Evolutionary conservation across 1,140 invertebrate species (phyloP).

Genomic region (Zaprionus gabonicus): DNA sequence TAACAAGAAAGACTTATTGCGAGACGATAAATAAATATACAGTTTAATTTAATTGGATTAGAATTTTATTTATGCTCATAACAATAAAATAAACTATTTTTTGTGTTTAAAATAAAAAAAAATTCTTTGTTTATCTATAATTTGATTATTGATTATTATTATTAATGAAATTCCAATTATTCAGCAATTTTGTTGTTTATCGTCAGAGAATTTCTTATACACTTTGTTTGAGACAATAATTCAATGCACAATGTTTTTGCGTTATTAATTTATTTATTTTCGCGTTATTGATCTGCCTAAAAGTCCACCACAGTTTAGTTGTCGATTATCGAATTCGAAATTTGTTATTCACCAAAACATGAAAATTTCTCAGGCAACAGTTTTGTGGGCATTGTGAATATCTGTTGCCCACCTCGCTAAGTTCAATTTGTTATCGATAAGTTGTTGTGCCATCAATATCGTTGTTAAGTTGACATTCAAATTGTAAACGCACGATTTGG

Average conservation of each 20-base stretch:
- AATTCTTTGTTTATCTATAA: neutral
- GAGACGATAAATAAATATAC: too few species aligned
- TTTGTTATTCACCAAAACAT: too few species aligned
- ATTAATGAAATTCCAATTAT: neutral
- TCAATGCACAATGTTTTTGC: neutral
- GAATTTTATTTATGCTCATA: too few species aligned
- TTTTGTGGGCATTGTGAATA: neutral
- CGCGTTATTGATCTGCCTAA: slow-evolving; percentile 1
- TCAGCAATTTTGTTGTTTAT: neutral
- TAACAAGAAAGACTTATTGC: too few species aligned
- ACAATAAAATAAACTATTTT: too few species aligned
- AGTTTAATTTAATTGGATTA: too few species aligned
- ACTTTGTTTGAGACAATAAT: neutral
- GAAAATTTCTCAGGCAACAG: neutral
- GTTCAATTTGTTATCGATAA: slow-evolving; percentile 11
- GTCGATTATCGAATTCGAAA: neutral
- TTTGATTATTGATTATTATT: neutral
- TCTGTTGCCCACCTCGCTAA: neutral
- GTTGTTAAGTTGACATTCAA: slow-evolving; percentile 19
- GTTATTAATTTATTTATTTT: neutral
- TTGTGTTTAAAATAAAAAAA: too few species aligned
- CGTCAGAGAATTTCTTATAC: too few species aligned
- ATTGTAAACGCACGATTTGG: slow-evolving; percentile 27
- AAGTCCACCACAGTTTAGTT: slow-evolving; percentile 1
- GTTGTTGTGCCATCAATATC: neutral